Percentiles rank a stretch among this genome's conserved stretches.
phyloP scores from a whole-genome alignment of 2,797 vertebrate genomes.

The Dallia pectoralis region DNA sequence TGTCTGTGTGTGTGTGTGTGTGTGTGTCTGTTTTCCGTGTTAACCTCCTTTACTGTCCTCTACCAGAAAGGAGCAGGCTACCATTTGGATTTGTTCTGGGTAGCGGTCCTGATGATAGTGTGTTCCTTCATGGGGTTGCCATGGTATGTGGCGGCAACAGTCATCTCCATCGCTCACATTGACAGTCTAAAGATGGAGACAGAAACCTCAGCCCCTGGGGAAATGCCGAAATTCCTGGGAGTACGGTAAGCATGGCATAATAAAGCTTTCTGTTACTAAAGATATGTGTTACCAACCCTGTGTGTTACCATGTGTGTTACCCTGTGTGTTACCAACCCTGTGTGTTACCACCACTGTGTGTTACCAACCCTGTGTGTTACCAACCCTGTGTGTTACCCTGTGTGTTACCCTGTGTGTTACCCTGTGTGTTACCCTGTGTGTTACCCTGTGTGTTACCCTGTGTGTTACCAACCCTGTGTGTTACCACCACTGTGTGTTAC shows the following conservation, averaged over 20 bases:
- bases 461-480: no score
- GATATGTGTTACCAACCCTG: no score
- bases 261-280: no score
- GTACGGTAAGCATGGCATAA: slow-evolving; percentile 79
- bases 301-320: no score
- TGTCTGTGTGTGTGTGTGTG: background rate
- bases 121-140: slow-evolving; percentile 97
- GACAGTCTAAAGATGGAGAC: slow-evolving; percentile 99
- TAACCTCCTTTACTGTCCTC: background rate
- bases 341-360: no score
- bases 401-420: no score
- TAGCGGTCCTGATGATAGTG: slow-evolving; percentile 84
- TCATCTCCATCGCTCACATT: slow-evolving; percentile 97
- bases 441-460: no score
- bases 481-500: no score
- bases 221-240: slow-evolving; percentile 95
- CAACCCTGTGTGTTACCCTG: no score
- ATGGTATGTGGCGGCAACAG: slow-evolving; percentile 96
- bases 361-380: no score
- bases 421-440: no score
- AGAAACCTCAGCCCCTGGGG: slow-evolving; percentile 92
- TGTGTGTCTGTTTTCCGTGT: background rate
- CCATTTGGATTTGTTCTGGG: slow-evolving; percentile 94
- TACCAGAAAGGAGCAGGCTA: slow-evolving; percentile 94
- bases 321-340: no score